Evolutionary conservation across 2,113 vertebrate species (phyloP).

Genomic region (Zosterops lateralis): DNA sequence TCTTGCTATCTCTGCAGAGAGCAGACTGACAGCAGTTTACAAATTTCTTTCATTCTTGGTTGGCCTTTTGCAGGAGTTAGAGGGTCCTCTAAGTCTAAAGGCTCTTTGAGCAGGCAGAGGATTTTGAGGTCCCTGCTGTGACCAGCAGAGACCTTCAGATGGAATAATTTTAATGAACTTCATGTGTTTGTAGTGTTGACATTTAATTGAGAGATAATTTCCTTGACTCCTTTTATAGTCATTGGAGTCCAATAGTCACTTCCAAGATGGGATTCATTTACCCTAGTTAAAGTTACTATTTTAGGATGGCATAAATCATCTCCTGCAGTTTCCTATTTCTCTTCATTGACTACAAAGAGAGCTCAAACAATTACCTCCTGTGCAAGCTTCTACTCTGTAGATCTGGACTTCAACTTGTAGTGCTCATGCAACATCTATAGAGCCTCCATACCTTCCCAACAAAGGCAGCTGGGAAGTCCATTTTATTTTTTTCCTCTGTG

Average conservation of each 20-base stretch:
- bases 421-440: background rate
- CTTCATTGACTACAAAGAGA: background rate
- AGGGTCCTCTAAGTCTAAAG: background rate
- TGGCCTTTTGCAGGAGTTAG: background rate
- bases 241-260: background rate
- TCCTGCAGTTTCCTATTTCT: background rate
- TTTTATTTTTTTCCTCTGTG: background rate
- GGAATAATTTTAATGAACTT: constrained; percentile 10
- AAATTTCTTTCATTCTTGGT: background rate
- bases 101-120: background rate
- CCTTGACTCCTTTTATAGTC: constrained; percentile 23
- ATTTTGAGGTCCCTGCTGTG: background rate
- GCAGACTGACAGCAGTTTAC: background rate
- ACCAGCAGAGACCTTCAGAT: background rate
- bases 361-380: background rate
- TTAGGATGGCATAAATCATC: background rate
- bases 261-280: background rate
- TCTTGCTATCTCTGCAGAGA: background rate
- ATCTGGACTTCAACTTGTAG: background rate
- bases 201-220: constrained; percentile 14
- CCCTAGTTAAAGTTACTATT: constrained; percentile 24
- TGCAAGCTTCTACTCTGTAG: background rate
- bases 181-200: background rate
- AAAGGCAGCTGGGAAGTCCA: background rate
- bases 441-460: background rate